Evolutionary conservation across 1,140 invertebrate genomes (phyloP).

Genomic region (Caenorhabditis briggsae): DNA sequence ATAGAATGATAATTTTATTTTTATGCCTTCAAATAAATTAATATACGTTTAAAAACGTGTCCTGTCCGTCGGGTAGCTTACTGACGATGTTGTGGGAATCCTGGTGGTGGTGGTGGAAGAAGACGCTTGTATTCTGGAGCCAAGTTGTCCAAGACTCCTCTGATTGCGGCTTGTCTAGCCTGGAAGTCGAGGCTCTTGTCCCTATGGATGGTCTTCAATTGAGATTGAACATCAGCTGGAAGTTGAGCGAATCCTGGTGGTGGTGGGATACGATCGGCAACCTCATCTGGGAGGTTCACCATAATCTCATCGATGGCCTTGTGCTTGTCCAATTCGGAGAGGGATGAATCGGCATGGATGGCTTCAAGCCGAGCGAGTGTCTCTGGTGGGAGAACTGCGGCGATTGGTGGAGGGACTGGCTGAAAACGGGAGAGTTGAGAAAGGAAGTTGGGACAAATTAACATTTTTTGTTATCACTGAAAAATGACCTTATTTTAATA

Average conservation of each 20-base stretch:
- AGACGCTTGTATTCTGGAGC: constrained; percentile 56
- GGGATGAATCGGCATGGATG: constrained; percentile 56
- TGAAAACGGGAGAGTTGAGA: not conserved
- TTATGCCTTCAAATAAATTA: not conserved
- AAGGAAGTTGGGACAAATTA: not conserved
- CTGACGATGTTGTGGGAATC: constrained; percentile 14
- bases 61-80: not conserved
- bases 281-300: constrained; percentile 60
- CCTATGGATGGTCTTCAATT: constrained; percentile 57
- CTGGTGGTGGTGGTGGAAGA: constrained; percentile 58
- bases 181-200: constrained; percentile 51
- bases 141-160: constrained; percentile 54
- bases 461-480: no score
- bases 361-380: constrained; percentile 46
- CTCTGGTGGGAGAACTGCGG: constrained; percentile 58
- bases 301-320: constrained; percentile 59
- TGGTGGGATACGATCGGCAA: constrained; percentile 55
- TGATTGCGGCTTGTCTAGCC: constrained; percentile 43
- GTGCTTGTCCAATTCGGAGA: constrained; percentile 51
- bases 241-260: constrained; percentile 61
- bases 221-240: constrained; percentile 60
- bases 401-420: constrained; percentile 55
- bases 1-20: not conserved
- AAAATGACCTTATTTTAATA: no score
- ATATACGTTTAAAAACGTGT: not conserved